phyloP scores from a whole-genome alignment of 2,797 vertebrate species.

The Etheostoma nigrum region DNA sequence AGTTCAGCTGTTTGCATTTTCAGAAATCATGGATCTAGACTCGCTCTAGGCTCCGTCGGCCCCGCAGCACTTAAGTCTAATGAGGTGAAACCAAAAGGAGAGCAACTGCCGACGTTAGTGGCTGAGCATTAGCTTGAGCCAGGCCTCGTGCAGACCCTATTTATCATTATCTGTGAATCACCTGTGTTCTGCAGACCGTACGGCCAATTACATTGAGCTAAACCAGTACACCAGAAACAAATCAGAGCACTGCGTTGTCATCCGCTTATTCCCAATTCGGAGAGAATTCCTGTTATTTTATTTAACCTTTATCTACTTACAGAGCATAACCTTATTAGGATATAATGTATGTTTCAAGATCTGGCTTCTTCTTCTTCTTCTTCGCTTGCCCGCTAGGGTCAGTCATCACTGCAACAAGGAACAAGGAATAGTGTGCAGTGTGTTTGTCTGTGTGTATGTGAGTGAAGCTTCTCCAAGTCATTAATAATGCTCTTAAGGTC shows the following conservation, averaged over 20 bases:
- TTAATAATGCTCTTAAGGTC: slow-evolving; percentile 66
- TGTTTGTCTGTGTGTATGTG: slow-evolving; percentile 33
- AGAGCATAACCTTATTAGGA: slow-evolving; percentile 66
- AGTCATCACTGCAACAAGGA: slow-evolving; percentile 38
- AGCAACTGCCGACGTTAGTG: slow-evolving; percentile 67
- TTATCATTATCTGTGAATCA: slow-evolving; percentile 79
- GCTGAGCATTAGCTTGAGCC: slow-evolving; percentile 75
- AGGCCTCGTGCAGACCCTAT: slow-evolving; percentile 77
- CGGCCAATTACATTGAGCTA: slow-evolving; percentile 76
- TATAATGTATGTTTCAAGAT: slow-evolving; percentile 72
- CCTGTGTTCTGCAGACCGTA: slow-evolving; percentile 73
- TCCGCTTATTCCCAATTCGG: slow-evolving; percentile 62
- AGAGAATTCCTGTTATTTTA: slow-evolving; percentile 74
- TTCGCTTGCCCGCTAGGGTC: slow-evolving; percentile 48
- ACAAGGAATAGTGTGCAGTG: slow-evolving; percentile 26
- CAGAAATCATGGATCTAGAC: slow-evolving; percentile 26
- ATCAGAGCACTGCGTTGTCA: slow-evolving; percentile 69
- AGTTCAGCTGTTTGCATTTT: slow-evolving; percentile 30
- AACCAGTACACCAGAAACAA: slow-evolving; percentile 73
- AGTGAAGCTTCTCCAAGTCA: slow-evolving; percentile 57
- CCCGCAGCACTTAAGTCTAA: slow-evolving; percentile 64
- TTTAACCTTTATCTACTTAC: slow-evolving; percentile 72
- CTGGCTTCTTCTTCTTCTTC: slow-evolving; percentile 48
- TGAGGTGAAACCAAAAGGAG: slow-evolving; percentile 69
- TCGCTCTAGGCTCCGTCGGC: slow-evolving; percentile 19